Conservation (phyloP, 1,140 invertebrate species). For the Panagrolaimus sp. region DNA sequence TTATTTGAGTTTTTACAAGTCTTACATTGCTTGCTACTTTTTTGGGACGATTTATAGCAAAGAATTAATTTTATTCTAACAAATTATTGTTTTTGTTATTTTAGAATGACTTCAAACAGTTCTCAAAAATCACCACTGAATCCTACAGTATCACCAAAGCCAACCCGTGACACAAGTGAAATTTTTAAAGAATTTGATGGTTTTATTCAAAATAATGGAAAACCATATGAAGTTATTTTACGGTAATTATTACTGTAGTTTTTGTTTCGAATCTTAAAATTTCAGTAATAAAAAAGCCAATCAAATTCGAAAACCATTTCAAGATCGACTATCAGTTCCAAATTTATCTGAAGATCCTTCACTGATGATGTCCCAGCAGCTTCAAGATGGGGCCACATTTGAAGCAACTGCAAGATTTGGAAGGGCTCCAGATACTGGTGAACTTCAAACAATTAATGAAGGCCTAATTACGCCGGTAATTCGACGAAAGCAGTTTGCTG, state of each 20-base stretch:
- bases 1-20: too few species aligned
- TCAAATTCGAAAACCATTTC: background rate
- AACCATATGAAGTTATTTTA: constrained; percentile 10
- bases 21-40: too few species aligned
- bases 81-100: background rate
- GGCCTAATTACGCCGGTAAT: constrained; percentile 49
- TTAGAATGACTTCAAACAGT: background rate
- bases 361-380: background rate
- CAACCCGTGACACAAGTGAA: background rate
- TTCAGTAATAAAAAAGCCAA: background rate
- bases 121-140: background rate
- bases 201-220: constrained; percentile 9
- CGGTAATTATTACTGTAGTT: background rate
- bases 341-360: background rate
- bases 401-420: background rate
- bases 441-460: constrained; percentile 45
- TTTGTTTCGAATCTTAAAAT: background rate
- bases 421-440: background rate
- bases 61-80: too few species aligned
- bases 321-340: constrained; percentile 15
- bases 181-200: background rate
- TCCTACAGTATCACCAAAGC: background rate
- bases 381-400: background rate
- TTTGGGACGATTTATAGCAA: too few species aligned
- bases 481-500: constrained; percentile 36